These are phyloP conservation scores for Danaus chrysippus DNA, from an alignment of 2,888 invertebrate species.

Conservation along the genomic window DNA sequence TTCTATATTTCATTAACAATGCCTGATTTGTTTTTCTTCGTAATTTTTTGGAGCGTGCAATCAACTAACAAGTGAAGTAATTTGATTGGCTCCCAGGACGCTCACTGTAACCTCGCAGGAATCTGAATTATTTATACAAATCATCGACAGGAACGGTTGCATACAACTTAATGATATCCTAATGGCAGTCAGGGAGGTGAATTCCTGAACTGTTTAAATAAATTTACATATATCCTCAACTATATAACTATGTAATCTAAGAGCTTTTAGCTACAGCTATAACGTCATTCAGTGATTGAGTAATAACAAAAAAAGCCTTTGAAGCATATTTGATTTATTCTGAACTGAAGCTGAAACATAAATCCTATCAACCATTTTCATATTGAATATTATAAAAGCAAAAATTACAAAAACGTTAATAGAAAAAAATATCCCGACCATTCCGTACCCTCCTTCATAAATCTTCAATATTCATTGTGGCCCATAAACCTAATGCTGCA, in stretches of 20 bases:
- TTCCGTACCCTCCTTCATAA: neutral
- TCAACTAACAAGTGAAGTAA: constrained; percentile 60
- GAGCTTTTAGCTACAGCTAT: too few species aligned
- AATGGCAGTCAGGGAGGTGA: neutral
- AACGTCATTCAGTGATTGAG: too few species aligned
- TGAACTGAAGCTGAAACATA: too few species aligned
- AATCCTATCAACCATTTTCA: too few species aligned
- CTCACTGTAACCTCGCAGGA: constrained; percentile 41
- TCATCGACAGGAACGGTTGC: constrained; percentile 39
- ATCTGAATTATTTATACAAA: constrained; percentile 56
- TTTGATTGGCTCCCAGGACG: constrained; percentile 51
- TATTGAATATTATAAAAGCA: too few species aligned
- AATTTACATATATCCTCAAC: neutral
- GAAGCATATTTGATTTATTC: too few species aligned
- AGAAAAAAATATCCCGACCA: neutral
- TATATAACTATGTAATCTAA: neutral
- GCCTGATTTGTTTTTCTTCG: constrained; percentile 13
- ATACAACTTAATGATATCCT: constrained; percentile 18
- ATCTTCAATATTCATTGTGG: constrained; percentile 8
- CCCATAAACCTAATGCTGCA: constrained; percentile 5
- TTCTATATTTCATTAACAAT: constrained; percentile 10
- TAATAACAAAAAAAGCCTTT: too few species aligned
- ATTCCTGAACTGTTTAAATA: neutral
- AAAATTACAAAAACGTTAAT: neutral
- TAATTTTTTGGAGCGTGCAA: constrained; percentile 23